Evolutionary conservation across 2,888 invertebrate genomes (phyloP).

Genomic region (Andrena minutula): DNA sequence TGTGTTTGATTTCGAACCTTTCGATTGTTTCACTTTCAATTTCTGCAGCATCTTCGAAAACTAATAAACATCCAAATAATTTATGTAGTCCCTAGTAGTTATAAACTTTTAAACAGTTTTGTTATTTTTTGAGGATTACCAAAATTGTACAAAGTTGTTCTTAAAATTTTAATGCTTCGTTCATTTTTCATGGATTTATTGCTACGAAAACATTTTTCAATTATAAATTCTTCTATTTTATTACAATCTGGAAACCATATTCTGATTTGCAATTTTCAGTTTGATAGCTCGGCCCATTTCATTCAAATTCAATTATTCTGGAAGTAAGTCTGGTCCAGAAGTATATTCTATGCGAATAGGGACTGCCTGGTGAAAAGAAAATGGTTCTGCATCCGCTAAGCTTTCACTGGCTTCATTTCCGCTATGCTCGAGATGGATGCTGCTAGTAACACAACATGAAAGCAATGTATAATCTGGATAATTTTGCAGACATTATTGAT

Average conservation of each 20-base stretch:
- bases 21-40: too few species aligned
- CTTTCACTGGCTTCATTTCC: conserved; percentile 15
- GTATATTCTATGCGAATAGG: not conserved
- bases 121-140: too few species aligned
- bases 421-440: not conserved
- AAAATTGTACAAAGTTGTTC: too few species aligned
- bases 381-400: not conserved
- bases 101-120: too few species aligned
- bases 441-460: not conserved
- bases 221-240: not conserved
- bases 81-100: too few species aligned
- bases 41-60: too few species aligned
- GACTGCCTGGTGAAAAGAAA: conserved; percentile 31
- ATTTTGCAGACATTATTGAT: too few species aligned
- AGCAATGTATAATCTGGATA: too few species aligned
- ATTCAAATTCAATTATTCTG: not conserved
- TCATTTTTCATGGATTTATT: not conserved
- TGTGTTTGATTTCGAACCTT: not conserved
- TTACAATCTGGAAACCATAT: not conserved
- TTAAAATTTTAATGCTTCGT: not conserved
- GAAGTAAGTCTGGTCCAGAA: not conserved
- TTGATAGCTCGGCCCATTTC: too few species aligned
- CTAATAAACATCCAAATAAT: too few species aligned
- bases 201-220: not conserved
- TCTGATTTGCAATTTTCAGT: too few species aligned